Evolutionary conservation across 2,113 vertebrate genomes (phyloP).

Genomic region (Eretmochelys imbricata): DNA sequence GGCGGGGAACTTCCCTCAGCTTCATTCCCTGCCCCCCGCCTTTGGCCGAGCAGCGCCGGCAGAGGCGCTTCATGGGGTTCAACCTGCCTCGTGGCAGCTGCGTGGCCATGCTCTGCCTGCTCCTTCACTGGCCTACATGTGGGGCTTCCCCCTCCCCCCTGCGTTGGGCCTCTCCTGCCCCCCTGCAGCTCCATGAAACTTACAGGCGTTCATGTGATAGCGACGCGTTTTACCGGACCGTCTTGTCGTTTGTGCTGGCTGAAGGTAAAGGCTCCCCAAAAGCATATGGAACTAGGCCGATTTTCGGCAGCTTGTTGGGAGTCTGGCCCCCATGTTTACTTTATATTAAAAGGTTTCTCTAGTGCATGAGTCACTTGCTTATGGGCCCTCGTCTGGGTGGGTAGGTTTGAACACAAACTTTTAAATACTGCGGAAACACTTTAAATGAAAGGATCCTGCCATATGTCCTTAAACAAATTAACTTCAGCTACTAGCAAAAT

Average conservation of each 20-base stretch:
- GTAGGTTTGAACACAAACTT: not conserved
- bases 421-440: not conserved
- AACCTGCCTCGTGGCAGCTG: no score
- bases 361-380: not conserved
- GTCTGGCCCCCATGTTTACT: not conserved
- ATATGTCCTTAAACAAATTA: not conserved
- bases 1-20: not conserved
- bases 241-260: not conserved
- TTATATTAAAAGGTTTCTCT: not conserved
- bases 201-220: rapidly evolving
- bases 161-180: no score
- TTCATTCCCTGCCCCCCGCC: no score
- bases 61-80: not conserved
- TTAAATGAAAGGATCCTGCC: not conserved
- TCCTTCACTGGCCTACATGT: no score
- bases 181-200: not conserved
- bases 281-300: not conserved
- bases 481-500: not conserved
- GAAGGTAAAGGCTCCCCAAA: not conserved
- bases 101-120: no score
- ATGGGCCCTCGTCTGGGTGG: not conserved
- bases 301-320: not conserved
- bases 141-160: no score
- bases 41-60: no score
- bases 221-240: no score